Percentiles rank a stretch among this genome's conserved stretches.
Evolutionary conservation across 2,797 vertebrate genomes (phyloP).

Genomic region (Natrix natrix): DNA sequence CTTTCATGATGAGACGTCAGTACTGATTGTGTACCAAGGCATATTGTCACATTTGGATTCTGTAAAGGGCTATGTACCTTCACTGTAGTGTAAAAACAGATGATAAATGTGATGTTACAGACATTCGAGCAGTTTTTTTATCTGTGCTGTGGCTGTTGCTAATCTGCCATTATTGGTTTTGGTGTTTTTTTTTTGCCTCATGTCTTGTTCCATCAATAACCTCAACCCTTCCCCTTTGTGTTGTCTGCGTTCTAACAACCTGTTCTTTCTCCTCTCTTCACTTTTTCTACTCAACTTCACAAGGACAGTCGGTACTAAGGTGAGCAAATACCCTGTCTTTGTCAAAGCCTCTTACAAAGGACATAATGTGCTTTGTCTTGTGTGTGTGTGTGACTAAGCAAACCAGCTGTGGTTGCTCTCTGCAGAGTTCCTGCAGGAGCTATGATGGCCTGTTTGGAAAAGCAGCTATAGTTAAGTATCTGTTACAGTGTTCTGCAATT

Average conservation of each 20-base stretch:
- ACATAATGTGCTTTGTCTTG: slow-evolving; percentile 21
- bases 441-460: not conserved
- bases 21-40: not conserved
- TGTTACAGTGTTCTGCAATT: not conserved
- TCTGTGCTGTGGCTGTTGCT: not conserved
- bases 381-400: slow-evolving; percentile 15
- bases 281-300: slow-evolving; percentile 80
- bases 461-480: not conserved
- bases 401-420: not conserved
- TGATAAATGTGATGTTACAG: not conserved
- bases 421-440: not conserved
- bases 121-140: too few relatives aligned
- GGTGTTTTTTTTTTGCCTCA: slow-evolving; percentile 18
- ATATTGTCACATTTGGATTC: not conserved
- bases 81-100: not conserved
- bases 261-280: slow-evolving; percentile 79
- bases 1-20: not conserved
- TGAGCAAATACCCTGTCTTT: slow-evolving; percentile 77
- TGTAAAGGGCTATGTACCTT: not conserved
- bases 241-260: slow-evolving; percentile 74
- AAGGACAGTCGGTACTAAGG: slow-evolving; percentile 96
- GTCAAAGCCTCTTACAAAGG: slow-evolving; percentile 47
- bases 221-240: slow-evolving; percentile 46
- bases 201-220: slow-evolving; percentile 44
- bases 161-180: slow-evolving; percentile 21